Evolutionary conservation across 2,888 invertebrate genomes (phyloP).

Genomic region (Habroteleia sp.): DNA sequence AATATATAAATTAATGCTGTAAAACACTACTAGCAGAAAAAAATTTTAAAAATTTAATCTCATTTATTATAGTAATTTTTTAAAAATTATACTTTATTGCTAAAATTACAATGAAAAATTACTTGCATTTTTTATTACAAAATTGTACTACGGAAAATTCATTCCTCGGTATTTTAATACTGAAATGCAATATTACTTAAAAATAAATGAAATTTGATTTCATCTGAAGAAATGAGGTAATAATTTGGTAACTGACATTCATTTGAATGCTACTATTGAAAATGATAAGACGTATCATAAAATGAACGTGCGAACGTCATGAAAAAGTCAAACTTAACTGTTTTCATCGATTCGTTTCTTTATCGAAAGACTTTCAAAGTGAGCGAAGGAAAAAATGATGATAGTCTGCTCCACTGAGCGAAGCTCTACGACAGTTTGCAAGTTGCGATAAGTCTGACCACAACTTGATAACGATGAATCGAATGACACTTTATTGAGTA

Average conservation of each 20-base stretch:
- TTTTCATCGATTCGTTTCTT: conserved; percentile 52
- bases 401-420: conserved; percentile 41
- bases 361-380: conserved; percentile 45
- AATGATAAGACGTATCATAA: conserved; percentile 42
- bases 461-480: conserved; percentile 33
- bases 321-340: conserved; percentile 44
- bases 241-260: conserved; percentile 21
- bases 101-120: too few species aligned
- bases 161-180: too few species aligned
- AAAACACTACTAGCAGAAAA: too few species aligned
- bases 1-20: too few species aligned
- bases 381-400: conserved; percentile 45
- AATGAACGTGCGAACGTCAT: conserved; percentile 31
- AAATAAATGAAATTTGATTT: too few species aligned
- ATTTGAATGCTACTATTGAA: conserved; percentile 20
- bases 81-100: too few species aligned
- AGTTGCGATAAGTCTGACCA: conserved; percentile 54
- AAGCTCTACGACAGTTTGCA: conserved; percentile 40
- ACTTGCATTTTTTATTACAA: too few species aligned
- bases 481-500: conserved; percentile 20
- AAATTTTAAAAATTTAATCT: too few species aligned
- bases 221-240: too few species aligned
- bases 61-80: too few species aligned
- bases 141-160: too few species aligned
- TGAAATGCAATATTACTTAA: too few species aligned